Conservation (phyloP, 1,140 invertebrate genomes). For the Drosophila teissieri region DNA sequence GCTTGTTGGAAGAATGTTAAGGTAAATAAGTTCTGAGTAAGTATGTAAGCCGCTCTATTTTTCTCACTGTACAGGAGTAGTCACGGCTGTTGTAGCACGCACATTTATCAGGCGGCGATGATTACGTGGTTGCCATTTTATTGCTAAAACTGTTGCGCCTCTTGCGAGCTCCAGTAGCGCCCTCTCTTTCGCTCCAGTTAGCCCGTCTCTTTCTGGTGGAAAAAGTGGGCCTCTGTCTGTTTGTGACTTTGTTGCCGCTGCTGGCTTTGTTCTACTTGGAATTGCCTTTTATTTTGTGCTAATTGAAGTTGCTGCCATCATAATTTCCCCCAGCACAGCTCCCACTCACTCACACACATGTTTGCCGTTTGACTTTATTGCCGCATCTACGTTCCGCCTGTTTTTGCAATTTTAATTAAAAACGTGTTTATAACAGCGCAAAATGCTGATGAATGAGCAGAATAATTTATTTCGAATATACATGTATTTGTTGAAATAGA, state of each 20-base stretch:
- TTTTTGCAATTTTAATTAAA: conserved; percentile 83
- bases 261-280: conserved; percentile 73
- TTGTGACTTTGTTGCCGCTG: conserved; percentile 69
- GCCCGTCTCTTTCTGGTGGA: conserved; percentile 5
- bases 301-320: conserved; percentile 81
- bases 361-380: conserved; percentile 63
- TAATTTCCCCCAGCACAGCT: conserved; percentile 42
- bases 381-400: conserved; percentile 68
- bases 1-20: no score
- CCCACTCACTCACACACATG: conserved; percentile 23
- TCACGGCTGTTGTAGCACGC: conserved; percentile 50
- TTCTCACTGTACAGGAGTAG: conserved; percentile 9
- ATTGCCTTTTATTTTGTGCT: conserved; percentile 82
- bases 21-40: no score
- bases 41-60: background rate
- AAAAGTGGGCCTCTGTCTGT: conserved; percentile 57
- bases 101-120: conserved; percentile 72
- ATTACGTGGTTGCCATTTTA: conserved; percentile 80
- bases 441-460: conserved; percentile 80
- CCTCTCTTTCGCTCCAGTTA: conserved; percentile 3
- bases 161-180: conserved; percentile 36
- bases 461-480: conserved; percentile 79
- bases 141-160: conserved; percentile 80
- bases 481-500: conserved; percentile 7
- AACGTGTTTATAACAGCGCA: conserved; percentile 83